Conservation (phyloP, 1,140 invertebrate species). For the Apis mellifera region Amel_HAv3.1 CM009945.2:8831501-8832000, state of each 20-base stretch:
- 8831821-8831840: neutral
- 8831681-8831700: no score
- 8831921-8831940: slow-evolving; percentile 69
- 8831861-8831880: slow-evolving; percentile 50
- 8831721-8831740: neutral
- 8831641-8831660: neutral
- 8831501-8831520: slow-evolving; percentile 12
- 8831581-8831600: neutral
- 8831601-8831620: neutral
- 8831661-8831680: neutral
- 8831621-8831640: neutral
- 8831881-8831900: slow-evolving; percentile 78
- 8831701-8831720: neutral
- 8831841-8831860: slow-evolving; percentile 45
- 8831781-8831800: neutral
- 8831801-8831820: slow-evolving; percentile 25
- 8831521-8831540: slow-evolving; percentile 13
- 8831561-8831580: neutral
- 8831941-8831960: slow-evolving; percentile 80
- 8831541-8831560: no score
- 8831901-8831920: slow-evolving; percentile 71
- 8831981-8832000: slow-evolving; percentile 80
- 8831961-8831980: slow-evolving; percentile 81
- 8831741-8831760: neutral
- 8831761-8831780: neutral